Conservation (phyloP, 2,113 vertebrate genomes). For the Scolopax mira region DNA sequence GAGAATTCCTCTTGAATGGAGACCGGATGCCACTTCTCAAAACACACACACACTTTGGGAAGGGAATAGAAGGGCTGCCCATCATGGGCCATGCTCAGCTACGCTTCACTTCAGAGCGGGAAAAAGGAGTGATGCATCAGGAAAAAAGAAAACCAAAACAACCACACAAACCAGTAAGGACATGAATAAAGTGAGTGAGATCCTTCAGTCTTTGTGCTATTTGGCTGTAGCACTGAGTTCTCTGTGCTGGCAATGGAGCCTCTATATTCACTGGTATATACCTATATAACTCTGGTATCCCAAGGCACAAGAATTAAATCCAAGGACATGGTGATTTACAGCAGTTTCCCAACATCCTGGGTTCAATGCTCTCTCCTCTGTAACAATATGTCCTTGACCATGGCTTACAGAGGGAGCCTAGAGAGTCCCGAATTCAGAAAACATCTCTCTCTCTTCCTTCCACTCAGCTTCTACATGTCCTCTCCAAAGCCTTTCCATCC, state of each 20-base stretch:
- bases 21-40: background rate
- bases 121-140: background rate
- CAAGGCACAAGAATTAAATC: background rate
- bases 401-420: background rate
- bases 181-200: background rate
- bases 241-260: too few relatives aligned
- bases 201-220: background rate
- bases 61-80: background rate
- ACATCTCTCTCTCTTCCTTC: background rate
- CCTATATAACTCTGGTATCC: too few relatives aligned
- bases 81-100: background rate
- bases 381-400: background rate
- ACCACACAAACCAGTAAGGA: too few relatives aligned
- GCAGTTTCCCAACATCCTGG: background rate
- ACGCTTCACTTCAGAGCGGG: background rate
- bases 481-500: background rate
- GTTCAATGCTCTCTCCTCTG: background rate
- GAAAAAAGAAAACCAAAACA: background rate
- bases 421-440: background rate
- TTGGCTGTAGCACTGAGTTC: background rate
- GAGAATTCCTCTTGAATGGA: background rate
- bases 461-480: background rate
- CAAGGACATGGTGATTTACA: background rate
- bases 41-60: accelerated
- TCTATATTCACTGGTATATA: background rate